Base-by-base conservation (phyloP, 2,888 invertebrate genomes). In the Conus canariensis region DNA sequence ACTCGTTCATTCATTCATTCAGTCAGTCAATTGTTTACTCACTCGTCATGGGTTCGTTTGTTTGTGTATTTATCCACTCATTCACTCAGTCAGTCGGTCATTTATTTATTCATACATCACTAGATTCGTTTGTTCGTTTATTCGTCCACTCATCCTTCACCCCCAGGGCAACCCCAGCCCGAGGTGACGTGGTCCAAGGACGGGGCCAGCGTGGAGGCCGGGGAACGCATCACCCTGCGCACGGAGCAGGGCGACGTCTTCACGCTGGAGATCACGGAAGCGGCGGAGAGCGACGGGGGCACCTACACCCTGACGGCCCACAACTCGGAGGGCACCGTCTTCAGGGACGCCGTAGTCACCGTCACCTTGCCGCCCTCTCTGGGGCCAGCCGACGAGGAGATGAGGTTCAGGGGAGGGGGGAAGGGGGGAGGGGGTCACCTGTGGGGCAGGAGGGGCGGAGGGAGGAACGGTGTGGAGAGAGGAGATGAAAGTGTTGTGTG, bases 291-390 rank as follows among this genome's bases (percentile, higher is more conserved):
- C 19, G 95, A 95, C 90, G 91, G 93, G 4, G 95, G 95, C 7
- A 93, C 92, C 30, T 95, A 95, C 92, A 93, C 93, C n/a, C 90
- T 95, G 30, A 92, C 92, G 19, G 94, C 94, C 45, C 93, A 92
- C 91, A 95, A 95, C 91, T 90, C 92, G 3, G 91, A 92, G 64
- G 94, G 94, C 45, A 92, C 91, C 85, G 92, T 93, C 9, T 92
- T 91, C 88, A 91, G 92, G 59, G 92, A 92, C 86, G 92, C 94
- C 83, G 90, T 92, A n/a, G 93, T 95, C 56, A 91, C 80, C 56
- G 90, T 92, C 60, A 88, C 80, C 5, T 60, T 87, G 4, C 90
- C 90, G 3, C 89, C 87, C 56, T 59, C 85, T 12, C 64, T 90
- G 10, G 88, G 87, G 22, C 82, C 86, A 4, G 77, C 77, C n/a